Conservation (phyloP, 2,888 invertebrate species). For the Chloromyia formosa region DNA sequence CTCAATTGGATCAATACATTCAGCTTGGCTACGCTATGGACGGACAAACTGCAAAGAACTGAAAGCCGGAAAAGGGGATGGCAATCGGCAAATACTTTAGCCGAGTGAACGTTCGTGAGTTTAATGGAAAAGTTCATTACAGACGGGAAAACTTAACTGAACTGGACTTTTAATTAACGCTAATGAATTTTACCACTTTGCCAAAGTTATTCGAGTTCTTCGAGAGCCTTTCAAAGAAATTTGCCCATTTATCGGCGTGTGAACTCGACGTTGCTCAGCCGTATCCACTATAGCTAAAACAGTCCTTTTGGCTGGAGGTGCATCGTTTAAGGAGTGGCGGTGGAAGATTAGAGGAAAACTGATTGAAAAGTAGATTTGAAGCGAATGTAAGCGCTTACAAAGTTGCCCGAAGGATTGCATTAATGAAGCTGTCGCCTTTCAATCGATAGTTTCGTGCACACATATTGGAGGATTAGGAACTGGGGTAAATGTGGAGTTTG, state of each 20-base stretch:
- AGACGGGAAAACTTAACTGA: slow-evolving; percentile 48
- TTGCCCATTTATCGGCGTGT: slow-evolving; percentile 31
- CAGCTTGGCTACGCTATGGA: neutral
- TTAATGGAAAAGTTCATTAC: slow-evolving; percentile 51
- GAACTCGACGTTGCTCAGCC: neutral
- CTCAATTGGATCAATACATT: slow-evolving; percentile 38
- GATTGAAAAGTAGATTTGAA: neutral
- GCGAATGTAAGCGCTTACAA: slow-evolving; percentile 6
- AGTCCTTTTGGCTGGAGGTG: no score
- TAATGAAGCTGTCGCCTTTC: slow-evolving; percentile 37
- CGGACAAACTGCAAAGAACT: neutral
- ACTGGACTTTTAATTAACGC: slow-evolving; percentile 50
- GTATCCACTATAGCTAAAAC: neutral
- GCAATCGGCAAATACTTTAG: slow-evolving; percentile 28
- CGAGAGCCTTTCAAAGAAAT: slow-evolving; percentile 47
- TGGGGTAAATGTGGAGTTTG: neutral
- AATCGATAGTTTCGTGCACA: slow-evolving; percentile 8
- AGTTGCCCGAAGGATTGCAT: slow-evolving; percentile 32
- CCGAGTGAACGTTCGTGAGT: slow-evolving; percentile 30
- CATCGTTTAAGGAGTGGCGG: no score
- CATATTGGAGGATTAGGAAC: neutral
- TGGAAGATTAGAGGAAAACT: neutral
- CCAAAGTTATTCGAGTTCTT: slow-evolving; percentile 48
- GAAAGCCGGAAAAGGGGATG: neutral
- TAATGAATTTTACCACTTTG: slow-evolving; percentile 50